Percentiles rank a stretch among this genome's conserved stretches.
These are phyloP conservation scores for Scaptodrosophila lebanonensis DNA, from an alignment of 1,140 invertebrate genomes.

Conservation along the genomic window DNA sequence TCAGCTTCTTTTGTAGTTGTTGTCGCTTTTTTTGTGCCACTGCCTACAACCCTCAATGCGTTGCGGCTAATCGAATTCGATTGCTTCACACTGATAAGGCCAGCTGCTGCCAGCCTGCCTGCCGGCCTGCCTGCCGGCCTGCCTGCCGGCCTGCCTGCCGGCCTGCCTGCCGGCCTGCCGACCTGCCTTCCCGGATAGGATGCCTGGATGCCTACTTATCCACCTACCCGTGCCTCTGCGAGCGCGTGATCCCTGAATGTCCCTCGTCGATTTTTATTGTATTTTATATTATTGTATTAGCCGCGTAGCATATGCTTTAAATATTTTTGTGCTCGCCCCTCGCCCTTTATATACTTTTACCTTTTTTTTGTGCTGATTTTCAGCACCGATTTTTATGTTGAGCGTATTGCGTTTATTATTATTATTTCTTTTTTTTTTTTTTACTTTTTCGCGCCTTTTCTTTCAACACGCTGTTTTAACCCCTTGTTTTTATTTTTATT, in stretches of 20 bases:
- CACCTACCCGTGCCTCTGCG: conserved; percentile 20
- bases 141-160: no score
- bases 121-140: not conserved
- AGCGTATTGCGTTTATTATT: conserved; percentile 65
- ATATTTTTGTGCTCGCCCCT: conserved; percentile 38
- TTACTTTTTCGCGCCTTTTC: conserved; percentile 65
- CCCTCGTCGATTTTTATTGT: conserved; percentile 56
- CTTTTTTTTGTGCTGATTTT: conserved; percentile 53
- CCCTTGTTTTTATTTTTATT: conserved; percentile 35
- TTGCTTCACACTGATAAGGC: conserved; percentile 69
- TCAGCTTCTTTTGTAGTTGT: conserved; percentile 22
- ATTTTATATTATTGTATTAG: conserved; percentile 70
- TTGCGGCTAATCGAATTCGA: conserved; percentile 66
- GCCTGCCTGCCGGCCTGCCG: not conserved
- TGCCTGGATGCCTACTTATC: not conserved
- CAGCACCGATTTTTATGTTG: conserved; percentile 66
- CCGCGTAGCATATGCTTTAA: conserved; percentile 53
- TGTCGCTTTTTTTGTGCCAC: conserved; percentile 10
- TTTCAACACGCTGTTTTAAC: conserved; percentile 26
- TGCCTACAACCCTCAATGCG: no score
- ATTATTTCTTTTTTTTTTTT: conserved; percentile 53
- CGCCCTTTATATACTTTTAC: conserved; percentile 11
- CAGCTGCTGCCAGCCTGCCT: conserved; percentile 45
- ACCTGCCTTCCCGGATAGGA: conserved; percentile 5
- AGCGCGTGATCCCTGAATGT: no score